A percentile compares a stretch with the other conserved stretches of the same genome.
These are phyloP conservation scores for Ormyrus rosae DNA, from an alignment of 2,888 invertebrate genomes.

Conservation along the genomic window DNA sequence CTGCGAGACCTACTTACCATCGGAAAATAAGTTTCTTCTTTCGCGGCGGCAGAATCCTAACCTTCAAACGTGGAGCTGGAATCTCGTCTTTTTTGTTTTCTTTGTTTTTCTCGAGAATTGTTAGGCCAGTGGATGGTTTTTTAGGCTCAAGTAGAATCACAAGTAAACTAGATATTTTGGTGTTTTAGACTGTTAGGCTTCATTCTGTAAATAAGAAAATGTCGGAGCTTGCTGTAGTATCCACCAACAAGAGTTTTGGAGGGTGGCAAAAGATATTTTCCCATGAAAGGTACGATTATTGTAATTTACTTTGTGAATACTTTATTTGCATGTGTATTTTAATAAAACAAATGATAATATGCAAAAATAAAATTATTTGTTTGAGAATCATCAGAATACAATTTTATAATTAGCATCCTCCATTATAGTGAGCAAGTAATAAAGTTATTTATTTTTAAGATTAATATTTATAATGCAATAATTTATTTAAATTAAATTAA, in stretches of 20 bases:
- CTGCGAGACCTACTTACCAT: no score
- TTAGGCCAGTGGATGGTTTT: no score
- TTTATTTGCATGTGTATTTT: background rate
- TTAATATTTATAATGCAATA: background rate
- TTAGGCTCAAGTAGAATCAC: no score
- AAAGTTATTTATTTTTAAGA: background rate
- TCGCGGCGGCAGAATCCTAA: no score
- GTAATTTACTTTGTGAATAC: no score
- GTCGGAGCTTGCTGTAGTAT: conserved; percentile 79
- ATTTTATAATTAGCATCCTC: background rate
- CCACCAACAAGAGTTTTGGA: conserved; percentile 85
- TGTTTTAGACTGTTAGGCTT: no score
- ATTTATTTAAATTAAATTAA: background rate
- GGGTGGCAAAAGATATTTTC: conserved; percentile 91
- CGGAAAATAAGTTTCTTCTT: no score
- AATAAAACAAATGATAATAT: conserved; percentile 11
- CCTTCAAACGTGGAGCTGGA: no score
- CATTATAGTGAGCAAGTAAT: background rate
- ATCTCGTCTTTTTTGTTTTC: no score
- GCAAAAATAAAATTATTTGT: conserved; percentile 21
- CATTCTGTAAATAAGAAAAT: conserved; percentile 3
- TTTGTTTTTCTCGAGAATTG: no score
- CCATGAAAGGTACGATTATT: conserved; percentile 81
- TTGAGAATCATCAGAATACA: background rate
- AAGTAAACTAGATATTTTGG: no score